phyloP scores from a whole-genome alignment of 1,140 invertebrate genomes.

The Drosophila santomea region DNA sequence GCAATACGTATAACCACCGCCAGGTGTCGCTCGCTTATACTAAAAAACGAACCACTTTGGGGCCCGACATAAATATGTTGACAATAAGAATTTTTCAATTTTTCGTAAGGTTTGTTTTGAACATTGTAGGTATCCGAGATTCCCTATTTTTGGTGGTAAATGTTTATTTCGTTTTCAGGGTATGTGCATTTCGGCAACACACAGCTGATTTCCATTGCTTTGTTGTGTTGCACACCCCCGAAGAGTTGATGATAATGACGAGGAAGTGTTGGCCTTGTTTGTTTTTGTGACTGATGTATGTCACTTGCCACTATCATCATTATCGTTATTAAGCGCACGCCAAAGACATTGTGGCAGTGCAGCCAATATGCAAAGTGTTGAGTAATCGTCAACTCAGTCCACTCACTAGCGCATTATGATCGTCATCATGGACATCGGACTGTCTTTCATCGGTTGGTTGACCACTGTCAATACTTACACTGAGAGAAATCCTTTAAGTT shows the following conservation, averaged over 20 bases:
- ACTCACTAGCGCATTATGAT: constrained; percentile 27
- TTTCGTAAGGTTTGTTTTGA: no score
- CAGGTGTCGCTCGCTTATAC: no score
- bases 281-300: constrained; percentile 38
- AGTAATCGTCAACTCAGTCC: constrained; percentile 45
- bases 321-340: constrained; percentile 7
- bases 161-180: not conserved
- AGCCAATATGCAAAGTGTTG: constrained; percentile 44
- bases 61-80: no score
- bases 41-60: no score
- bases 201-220: not conserved
- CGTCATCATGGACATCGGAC: constrained; percentile 6
- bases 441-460: constrained; percentile 22
- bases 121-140: no score
- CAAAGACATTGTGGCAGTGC: constrained; percentile 30
- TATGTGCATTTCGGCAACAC: not conserved
- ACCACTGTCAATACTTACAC: constrained; percentile 36
- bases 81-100: no score
- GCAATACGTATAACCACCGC: no score
- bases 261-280: constrained; percentile 42
- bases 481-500: not conserved
- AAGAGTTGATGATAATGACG: constrained; percentile 10
- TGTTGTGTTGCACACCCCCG: constrained; percentile 3
- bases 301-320: constrained; percentile 46
- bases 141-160: not conserved